Evolutionary conservation across 2,113 vertebrate species (phyloP).

Genomic region (Bombycilla garrulus): DNA sequence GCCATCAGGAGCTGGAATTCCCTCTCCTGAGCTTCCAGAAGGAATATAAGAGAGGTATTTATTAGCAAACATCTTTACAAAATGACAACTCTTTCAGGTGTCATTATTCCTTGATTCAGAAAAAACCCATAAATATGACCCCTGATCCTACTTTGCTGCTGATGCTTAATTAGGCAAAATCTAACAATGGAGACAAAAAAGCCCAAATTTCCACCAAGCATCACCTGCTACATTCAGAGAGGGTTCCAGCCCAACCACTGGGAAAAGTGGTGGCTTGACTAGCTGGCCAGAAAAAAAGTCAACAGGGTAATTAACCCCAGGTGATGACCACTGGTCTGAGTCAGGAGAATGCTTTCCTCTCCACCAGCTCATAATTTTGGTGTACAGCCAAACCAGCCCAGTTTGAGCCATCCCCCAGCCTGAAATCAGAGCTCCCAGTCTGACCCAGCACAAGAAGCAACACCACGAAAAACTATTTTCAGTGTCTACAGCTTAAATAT

Average conservation of each 20-base stretch:
- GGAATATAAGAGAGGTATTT: not conserved
- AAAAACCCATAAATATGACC: not conserved
- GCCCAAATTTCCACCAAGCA: not conserved
- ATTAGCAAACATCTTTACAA: not conserved
- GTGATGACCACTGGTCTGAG: not conserved
- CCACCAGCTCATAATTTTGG: fast-evolving
- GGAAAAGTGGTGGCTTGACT: not conserved
- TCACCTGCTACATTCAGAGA: not conserved
- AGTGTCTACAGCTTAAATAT: not conserved
- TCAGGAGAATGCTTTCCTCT: not conserved
- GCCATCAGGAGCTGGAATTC: not conserved
- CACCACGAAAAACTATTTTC: not conserved
- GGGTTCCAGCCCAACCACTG: not conserved
- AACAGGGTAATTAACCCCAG: too few relatives aligned
- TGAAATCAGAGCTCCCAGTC: not conserved
- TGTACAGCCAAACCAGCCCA: not conserved
- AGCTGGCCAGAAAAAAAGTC: not conserved
- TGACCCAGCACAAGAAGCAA: not conserved
- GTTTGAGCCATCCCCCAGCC: not conserved
- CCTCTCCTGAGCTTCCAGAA: not conserved
- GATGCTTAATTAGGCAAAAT: not conserved
- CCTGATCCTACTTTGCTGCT: not conserved
- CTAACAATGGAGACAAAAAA: not conserved
- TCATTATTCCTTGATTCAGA: not conserved
- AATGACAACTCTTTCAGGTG: not conserved